A percentile compares a stretch with the other conserved stretches of the same genome.
Evolutionary conservation across 2,888 invertebrate genomes (phyloP).

Genomic region (Drosophila austrosaltans): DNA sequence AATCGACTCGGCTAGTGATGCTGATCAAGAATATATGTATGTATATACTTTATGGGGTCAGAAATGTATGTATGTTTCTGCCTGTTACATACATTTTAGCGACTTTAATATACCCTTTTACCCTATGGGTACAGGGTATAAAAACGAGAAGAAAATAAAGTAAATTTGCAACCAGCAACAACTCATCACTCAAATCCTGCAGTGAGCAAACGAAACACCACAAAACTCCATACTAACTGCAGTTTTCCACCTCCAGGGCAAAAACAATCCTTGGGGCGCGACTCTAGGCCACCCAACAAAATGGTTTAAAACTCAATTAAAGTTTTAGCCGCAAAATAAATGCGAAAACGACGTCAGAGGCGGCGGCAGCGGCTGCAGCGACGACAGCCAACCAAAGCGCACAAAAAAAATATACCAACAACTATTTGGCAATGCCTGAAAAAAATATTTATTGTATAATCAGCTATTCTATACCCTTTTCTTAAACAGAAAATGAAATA

Average conservation of each 20-base stretch:
- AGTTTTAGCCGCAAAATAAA: slow-evolving; percentile 79
- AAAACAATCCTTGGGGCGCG: slow-evolving; percentile 53
- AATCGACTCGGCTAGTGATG: no score
- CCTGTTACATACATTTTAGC: no score
- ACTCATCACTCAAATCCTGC: slow-evolving; percentile 70
- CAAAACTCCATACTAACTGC: background rate
- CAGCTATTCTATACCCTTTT: slow-evolving; percentile 25
- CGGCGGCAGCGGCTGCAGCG: slow-evolving; percentile 49
- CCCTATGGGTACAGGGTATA: no score
- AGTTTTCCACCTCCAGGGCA: slow-evolving; percentile 17
- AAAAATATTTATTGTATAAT: slow-evolving; percentile 14
- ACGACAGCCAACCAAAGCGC: slow-evolving; percentile 56
- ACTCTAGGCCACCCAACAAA: slow-evolving; percentile 55
- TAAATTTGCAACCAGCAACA: slow-evolving; percentile 51
- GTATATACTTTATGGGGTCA: no score
- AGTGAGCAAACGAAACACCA: slow-evolving; percentile 21
- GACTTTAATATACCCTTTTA: no score
- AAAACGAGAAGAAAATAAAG: slow-evolving; percentile 17
- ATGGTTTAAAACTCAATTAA: slow-evolving; percentile 79
- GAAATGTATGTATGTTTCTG: no score
- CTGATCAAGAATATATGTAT: no score
- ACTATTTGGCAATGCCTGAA: slow-evolving; percentile 35
- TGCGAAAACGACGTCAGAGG: slow-evolving; percentile 62
- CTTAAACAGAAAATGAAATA: no score
- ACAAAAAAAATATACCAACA: slow-evolving; percentile 39